Evolutionary conservation across 2,113 vertebrate species (phyloP), one percentile per base, ranked within the genome.

Genomic region (Caranx melampygus): DNA sequence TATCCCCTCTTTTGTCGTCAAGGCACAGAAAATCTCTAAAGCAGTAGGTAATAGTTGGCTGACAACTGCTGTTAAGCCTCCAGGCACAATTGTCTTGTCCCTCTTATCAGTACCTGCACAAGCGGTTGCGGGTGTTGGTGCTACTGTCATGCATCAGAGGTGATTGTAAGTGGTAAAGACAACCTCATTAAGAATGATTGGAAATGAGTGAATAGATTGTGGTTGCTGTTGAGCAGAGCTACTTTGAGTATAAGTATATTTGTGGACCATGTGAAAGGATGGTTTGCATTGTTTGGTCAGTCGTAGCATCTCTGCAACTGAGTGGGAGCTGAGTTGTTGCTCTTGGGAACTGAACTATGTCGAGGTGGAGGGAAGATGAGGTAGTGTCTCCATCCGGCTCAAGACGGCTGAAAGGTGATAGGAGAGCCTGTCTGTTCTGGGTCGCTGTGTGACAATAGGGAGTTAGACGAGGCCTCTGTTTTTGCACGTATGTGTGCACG

Each of bases 361-460:
- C 54, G 62, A 55, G 69, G 72, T 64, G 73, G 49, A 57, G 69
- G 79, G 80, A 54, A 72, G 88, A 92, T 92, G 90, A 92, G 90
- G 92, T 92, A 87, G 87, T 54, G 84, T 93, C 89, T 90, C 87
- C 10, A 37, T 90, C 87, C 88, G 90, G 76, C 58, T 83, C 72
- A 54, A 68, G 75, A 72, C 9, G 82, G 79, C 85, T 91, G 91
- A 91, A 94, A 94, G 65, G 52, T 57, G 85, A 94, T 88, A 91
- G 85, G 79, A 60, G 67, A 77, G 66, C 61, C 64, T 62, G 81
- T 82, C 82, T 71, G 42, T 86, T 62, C 63, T 2, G 71, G 83
- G 86, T 72, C 49, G 21, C 21, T 20, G 49, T 16, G 14, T 72
- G 75, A 68, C 74, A 88, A 71, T 35, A 72, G 52, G 31, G 72